phyloP scores from a whole-genome alignment of 2,797 vertebrate species.

The Cuniculus paca region DNA sequence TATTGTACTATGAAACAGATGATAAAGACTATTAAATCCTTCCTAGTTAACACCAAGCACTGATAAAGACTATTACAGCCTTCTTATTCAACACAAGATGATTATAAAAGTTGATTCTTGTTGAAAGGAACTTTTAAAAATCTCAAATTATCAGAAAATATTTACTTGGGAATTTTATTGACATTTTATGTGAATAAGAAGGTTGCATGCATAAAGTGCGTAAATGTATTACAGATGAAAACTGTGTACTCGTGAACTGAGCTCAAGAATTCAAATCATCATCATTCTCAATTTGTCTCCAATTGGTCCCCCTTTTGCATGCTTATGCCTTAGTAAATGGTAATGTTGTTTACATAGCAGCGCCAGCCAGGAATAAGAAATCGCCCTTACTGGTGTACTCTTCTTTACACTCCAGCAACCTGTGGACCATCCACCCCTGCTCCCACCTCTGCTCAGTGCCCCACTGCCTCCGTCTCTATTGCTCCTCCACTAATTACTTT shows the following conservation, averaged over 20 bases:
- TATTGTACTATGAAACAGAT: background rate
- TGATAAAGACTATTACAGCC: background rate
- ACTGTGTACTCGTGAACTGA: background rate
- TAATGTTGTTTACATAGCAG: background rate
- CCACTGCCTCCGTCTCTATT: rapidly evolving
- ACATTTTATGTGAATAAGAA: background rate
- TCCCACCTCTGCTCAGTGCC: background rate
- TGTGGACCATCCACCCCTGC: rapidly evolving
- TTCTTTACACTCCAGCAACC: too few species aligned
- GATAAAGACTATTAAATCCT: background rate
- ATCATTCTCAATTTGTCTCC: background rate
- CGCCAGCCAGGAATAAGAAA: too few species aligned
- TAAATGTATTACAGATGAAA: background rate
- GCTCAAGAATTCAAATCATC: background rate
- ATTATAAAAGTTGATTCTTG: background rate
- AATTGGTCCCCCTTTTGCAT: rapidly evolving
- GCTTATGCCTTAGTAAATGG: background rate
- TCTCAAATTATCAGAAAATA: background rate
- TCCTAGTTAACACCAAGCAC: background rate
- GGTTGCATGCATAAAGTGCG: background rate
- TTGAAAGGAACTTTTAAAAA: background rate
- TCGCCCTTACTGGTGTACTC: rapidly evolving
- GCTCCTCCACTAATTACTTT: background rate
- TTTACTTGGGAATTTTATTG: background rate
- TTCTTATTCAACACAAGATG: background rate